Percentiles rank a stretch among this genome's conserved stretches.
Evolutionary conservation across 2,797 vertebrate genomes (phyloP).

Genomic region (Kryptolebias ocellatus): DNA sequence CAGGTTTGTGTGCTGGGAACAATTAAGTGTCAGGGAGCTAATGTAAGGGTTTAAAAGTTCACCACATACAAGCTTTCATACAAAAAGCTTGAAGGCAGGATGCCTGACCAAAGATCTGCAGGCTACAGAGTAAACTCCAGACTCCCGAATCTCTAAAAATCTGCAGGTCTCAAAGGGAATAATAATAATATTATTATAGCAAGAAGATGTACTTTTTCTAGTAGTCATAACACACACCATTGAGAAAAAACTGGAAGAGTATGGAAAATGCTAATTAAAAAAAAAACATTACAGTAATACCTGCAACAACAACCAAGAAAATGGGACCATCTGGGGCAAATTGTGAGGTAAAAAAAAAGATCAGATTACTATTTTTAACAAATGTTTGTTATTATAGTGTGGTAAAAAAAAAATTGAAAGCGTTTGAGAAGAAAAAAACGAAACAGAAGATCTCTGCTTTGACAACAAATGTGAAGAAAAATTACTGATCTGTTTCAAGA

Average conservation of each 20-base stretch:
- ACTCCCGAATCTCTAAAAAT: neutral
- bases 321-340: no score
- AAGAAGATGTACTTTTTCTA: no score
- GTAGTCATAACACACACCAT: no score
- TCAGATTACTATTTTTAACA: no score
- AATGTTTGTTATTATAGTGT: no score
- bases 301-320: no score
- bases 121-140: constrained; percentile 35
- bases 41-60: constrained; percentile 72
- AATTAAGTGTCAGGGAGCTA: constrained; percentile 71
- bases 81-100: constrained; percentile 31
- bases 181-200: neutral
- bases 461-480: neutral
- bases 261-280: no score
- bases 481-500: no score
- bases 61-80: constrained; percentile 20
- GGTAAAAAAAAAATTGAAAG: neutral
- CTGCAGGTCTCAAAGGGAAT: neutral
- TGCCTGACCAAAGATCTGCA: constrained; percentile 27
- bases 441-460: neutral
- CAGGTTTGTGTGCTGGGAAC: constrained; percentile 70
- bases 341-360: no score
- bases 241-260: no score
- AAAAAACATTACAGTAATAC: no score
- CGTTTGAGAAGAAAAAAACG: no score